phyloP scores from a whole-genome alignment of 2,113 vertebrate species.

The Bubo bubo region DNA sequence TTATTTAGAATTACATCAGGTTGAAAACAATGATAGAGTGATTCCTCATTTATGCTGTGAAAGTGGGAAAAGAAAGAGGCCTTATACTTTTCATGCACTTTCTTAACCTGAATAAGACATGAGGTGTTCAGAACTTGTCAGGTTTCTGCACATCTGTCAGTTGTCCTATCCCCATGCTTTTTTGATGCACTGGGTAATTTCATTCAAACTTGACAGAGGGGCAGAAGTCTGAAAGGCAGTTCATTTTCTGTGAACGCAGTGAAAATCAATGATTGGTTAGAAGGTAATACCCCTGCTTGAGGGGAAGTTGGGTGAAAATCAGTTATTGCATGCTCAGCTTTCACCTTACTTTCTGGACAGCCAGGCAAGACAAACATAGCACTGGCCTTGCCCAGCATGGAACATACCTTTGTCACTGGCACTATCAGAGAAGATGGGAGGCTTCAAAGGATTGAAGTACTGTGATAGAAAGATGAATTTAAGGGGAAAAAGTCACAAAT shows the following conservation, averaged over 20 bases:
- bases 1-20: not conserved
- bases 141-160: not conserved
- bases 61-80: not conserved
- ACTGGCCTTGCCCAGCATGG: not conserved
- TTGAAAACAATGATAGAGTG: not conserved
- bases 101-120: not conserved
- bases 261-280: not conserved
- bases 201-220: not conserved
- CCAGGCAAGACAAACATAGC: not conserved
- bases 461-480: not conserved
- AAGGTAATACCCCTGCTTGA: not conserved
- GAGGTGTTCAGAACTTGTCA: not conserved
- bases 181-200: not conserved
- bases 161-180: accelerated
- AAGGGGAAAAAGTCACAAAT: not conserved
- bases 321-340: not conserved
- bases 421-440: not conserved
- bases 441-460: not conserved
- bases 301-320: not conserved
- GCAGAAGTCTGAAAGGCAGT: not conserved
- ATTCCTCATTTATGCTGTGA: not conserved
- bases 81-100: not conserved
- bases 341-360: not conserved
- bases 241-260: not conserved
- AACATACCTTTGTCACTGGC: not conserved